Conservation (phyloP, 2,113 vertebrate species). For the Meriones unguiculatus region DNA sequence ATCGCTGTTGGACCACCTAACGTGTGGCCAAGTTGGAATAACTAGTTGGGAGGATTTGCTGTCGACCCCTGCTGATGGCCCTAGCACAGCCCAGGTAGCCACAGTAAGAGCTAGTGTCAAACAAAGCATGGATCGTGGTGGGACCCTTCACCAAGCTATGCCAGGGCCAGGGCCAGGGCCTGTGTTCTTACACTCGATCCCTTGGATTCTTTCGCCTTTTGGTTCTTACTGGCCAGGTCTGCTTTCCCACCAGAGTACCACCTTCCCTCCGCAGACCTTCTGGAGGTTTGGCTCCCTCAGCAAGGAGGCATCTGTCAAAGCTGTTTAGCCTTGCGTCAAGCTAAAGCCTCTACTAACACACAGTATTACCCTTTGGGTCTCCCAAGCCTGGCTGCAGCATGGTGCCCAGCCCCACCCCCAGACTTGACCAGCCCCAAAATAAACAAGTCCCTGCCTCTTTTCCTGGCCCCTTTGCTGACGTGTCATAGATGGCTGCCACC, state of each 20-base stretch:
- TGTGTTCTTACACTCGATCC: fast-evolving
- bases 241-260: background rate
- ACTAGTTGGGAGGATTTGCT: background rate
- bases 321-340: background rate
- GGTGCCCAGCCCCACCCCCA: background rate
- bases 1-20: background rate
- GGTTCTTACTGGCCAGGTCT: background rate
- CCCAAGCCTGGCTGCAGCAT: background rate
- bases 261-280: background rate
- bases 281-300: background rate
- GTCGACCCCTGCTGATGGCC: background rate
- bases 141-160: too few relatives aligned
- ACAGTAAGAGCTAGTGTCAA: background rate
- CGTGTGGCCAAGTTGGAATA: background rate
- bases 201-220: background rate
- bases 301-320: background rate
- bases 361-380: background rate
- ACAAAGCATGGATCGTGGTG: background rate
- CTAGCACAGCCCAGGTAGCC: background rate
- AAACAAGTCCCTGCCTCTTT: background rate
- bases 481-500: background rate
- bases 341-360: background rate
- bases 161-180: background rate
- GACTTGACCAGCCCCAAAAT: background rate
- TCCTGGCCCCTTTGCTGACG: background rate